Percentiles rank a stretch among this genome's conserved stretches.
Evolutionary conservation across 2,113 vertebrate species (phyloP).

Genomic region (Laticauda colubrina): DNA sequence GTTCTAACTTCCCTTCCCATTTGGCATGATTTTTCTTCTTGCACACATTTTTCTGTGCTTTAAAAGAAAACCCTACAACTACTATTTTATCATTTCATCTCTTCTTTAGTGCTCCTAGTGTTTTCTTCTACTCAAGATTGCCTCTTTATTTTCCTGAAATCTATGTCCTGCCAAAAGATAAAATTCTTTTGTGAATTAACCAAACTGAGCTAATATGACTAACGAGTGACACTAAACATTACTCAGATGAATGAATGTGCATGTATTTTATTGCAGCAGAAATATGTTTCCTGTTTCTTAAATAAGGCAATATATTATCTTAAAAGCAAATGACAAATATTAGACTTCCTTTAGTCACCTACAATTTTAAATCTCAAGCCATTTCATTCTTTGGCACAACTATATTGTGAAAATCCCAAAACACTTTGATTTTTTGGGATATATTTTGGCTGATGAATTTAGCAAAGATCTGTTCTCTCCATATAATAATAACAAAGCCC

Average conservation of each 20-base stretch:
- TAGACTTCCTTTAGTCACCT: not conserved
- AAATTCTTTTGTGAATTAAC: not conserved
- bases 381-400: not conserved
- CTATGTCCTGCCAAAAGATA: not conserved
- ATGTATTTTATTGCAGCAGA: not conserved
- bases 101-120: not conserved
- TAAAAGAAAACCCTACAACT: not conserved
- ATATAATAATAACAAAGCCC: not conserved
- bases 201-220: not conserved
- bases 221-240: not conserved
- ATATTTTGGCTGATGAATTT: not conserved
- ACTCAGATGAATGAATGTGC: not conserved
- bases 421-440: not conserved
- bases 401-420: not conserved
- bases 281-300: not conserved
- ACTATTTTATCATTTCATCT: not conserved
- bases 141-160: not conserved
- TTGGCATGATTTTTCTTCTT: not conserved
- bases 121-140: not conserved
- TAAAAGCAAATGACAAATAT: not conserved
- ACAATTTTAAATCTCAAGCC: not conserved
- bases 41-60: not conserved
- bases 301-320: not conserved
- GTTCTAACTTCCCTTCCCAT: not conserved
- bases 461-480: not conserved